Conservation (phyloP, 2,888 invertebrate genomes). For the Rotaria socialis region DNA sequence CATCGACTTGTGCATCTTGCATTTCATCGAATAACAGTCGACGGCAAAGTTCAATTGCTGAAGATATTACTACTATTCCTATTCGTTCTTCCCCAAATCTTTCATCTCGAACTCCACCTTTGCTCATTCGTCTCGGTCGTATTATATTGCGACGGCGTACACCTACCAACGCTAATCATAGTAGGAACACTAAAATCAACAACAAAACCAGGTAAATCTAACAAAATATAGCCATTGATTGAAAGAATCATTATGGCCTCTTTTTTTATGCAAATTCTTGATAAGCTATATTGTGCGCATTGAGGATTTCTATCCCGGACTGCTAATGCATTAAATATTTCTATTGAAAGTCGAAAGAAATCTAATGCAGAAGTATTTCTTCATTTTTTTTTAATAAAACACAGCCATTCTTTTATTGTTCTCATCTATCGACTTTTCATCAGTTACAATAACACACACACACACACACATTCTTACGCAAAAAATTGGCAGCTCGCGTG, state of each 20-base stretch:
- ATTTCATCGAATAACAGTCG: not conserved
- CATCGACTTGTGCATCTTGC: not conserved
- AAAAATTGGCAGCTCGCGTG: constrained; percentile 8
- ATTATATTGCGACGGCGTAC: not conserved
- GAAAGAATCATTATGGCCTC: not conserved
- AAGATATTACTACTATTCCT: not conserved
- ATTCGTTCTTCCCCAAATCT: not conserved
- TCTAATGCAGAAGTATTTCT: not conserved
- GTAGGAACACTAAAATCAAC: not conserved
- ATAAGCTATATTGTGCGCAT: not conserved
- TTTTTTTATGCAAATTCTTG: not conserved
- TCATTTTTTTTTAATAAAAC: not conserved
- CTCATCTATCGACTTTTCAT: constrained; percentile 1
- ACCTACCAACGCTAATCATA: not conserved
- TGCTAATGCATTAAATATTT: not conserved
- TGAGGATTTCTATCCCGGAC: not conserved
- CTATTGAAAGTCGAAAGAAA: not conserved
- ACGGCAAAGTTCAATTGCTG: not conserved
- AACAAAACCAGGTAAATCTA: not conserved
- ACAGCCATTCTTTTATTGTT: not conserved
- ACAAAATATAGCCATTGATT: not conserved
- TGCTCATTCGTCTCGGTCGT: not conserved
- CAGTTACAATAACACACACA: not conserved
- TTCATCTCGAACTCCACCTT: not conserved
- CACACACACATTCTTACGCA: not conserved